Evolutionary conservation across 2,113 vertebrate species (phyloP).

Genomic region (Eira barbara): DNA sequence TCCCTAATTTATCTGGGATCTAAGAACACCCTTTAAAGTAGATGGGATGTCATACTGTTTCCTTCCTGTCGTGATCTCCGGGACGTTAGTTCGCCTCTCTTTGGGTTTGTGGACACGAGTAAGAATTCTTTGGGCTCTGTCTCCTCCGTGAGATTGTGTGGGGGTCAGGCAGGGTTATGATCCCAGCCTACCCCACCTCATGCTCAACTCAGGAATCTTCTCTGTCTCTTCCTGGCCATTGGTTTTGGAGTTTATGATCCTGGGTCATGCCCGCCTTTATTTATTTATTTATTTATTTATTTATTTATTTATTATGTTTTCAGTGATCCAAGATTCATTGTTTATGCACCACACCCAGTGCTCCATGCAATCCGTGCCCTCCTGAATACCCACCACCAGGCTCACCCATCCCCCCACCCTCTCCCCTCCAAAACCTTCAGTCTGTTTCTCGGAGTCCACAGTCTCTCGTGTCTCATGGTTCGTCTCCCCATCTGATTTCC

Average conservation of each 20-base stretch:
- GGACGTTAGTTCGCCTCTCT: no score
- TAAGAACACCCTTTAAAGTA: background rate
- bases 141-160: background rate
- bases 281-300: no score
- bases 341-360: no score
- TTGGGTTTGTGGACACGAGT: rapidly evolving
- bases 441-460: no score
- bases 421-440: no score
- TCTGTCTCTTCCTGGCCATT: background rate
- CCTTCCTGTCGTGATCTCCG: rapidly evolving
- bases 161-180: background rate
- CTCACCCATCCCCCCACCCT: no score
- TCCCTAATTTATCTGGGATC: background rate
- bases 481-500: no score
- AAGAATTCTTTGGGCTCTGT: background rate
- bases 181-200: rapidly evolving
- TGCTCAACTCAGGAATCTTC: background rate
- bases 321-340: no score
- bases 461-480: no score
- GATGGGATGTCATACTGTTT: rapidly evolving
- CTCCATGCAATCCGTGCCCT: no score
- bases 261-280: rapidly evolving
- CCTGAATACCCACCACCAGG: no score
- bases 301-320: no score
- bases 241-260: background rate